Base-by-base conservation (phyloP, 64 coral and sea anemone species). In the Pocillopora damicornis region DNA sequence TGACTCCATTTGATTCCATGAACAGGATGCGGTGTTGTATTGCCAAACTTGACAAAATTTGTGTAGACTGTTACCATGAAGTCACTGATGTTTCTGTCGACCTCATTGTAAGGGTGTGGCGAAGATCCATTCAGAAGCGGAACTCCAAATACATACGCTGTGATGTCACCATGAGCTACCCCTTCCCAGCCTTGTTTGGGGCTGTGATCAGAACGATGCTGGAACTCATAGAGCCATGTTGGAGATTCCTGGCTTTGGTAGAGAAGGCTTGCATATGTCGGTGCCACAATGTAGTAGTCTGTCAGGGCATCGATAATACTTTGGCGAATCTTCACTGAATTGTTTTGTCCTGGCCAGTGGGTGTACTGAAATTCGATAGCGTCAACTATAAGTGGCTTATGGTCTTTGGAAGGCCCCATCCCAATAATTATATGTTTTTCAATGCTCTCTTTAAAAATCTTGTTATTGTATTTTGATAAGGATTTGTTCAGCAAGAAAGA, bases 1-100 rank as follows among this genome's bases (percentile, higher is more conserved):
- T 30, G 62, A 51, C 69, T 86, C 94, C 94, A 95, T 38, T 79
- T 89, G 15, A 87, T 42, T 18, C 77, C 77, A 23, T 64, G 15
- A 42, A 92, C 68, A 1, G 81, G 80, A 4, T 36, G 35, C 8
- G 94, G 90, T 23, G 90, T 87, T 16, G 90, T 80, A 15, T 92
- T 57, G 30, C 87, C 94, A 71, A 42, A 92, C 80, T 95, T 95
- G 36, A 91, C 94, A 92, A 95, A 95, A 82, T 95, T 95, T 56
- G 77, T 89, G 79, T 89, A 95, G 1, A 86, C 42, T 12, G 90
- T 89, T 36, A 95, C 88, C 14, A 96, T 74, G 4, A 92, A 71
- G 42, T 92, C 80, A 25, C 94, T 95, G 59, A 95, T 65, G 56
- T 89, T 92, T 90, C 87, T 72, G 45, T 95, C 94, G 18, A 30